Evolutionary conservation across 2,888 invertebrate genomes (phyloP).

Genomic region (Apocheima hispidaria): DNA sequence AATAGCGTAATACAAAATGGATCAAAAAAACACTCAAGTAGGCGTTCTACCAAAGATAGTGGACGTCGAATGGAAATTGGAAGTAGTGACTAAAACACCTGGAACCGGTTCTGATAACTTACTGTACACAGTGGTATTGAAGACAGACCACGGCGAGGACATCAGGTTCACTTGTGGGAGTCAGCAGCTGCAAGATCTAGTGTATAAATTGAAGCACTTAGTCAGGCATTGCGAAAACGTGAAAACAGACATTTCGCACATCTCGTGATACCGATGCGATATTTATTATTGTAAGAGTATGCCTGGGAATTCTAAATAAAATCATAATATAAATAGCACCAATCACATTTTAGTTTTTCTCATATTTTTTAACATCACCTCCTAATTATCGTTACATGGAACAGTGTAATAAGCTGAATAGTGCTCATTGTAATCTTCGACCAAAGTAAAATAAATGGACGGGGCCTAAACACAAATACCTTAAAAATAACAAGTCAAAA

Average conservation of each 20-base stretch:
- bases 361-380: too few species aligned
- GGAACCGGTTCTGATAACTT: constrained; percentile 76
- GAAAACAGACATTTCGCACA: constrained; percentile 64
- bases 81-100: constrained; percentile 77
- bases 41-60: constrained; percentile 81
- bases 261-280: not conserved
- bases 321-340: constrained; percentile 11
- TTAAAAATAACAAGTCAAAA: too few species aligned
- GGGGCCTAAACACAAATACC: too few species aligned
- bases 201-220: constrained; percentile 88
- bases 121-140: constrained; percentile 74
- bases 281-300: constrained; percentile 30
- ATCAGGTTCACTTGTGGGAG: constrained; percentile 87
- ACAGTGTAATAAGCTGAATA: too few species aligned
- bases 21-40: constrained; percentile 48
- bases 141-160: constrained; percentile 74
- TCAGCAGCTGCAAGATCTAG: constrained; percentile 88
- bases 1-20: constrained; percentile 47
- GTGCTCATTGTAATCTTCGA: too few species aligned
- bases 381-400: too few species aligned
- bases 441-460: too few species aligned
- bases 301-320: constrained; percentile 19
- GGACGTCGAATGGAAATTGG: constrained; percentile 87
- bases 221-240: constrained; percentile 87
- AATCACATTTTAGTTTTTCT: not conserved